A percentile compares a stretch with the other conserved stretches of the same genome.
These are phyloP conservation scores for Apis laboriosa DNA, from an alignment of 1,140 invertebrate species.

Conservation along the genomic window DNA sequence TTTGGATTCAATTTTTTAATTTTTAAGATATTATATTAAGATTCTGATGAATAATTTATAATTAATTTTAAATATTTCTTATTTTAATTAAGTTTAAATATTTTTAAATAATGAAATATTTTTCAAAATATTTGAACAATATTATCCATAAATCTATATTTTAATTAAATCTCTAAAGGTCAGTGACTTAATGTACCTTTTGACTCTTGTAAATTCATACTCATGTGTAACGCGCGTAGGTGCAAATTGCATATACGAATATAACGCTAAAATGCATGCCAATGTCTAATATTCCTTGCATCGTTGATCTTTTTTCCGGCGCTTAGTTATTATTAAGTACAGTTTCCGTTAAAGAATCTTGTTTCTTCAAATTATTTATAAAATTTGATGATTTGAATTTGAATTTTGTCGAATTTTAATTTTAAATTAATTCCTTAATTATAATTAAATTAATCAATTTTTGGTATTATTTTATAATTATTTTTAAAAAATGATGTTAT, in stretches of 20 bases:
- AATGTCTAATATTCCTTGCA: conserved; percentile 34
- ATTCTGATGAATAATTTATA: too few relatives aligned
- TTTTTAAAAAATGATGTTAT: too few relatives aligned
- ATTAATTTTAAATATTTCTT: too few relatives aligned
- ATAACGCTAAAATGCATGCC: conserved; percentile 27
- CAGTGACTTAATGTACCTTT: conserved; percentile 13
- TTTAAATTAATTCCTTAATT: too few relatives aligned
- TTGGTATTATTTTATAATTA: too few relatives aligned
- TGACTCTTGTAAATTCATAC: conserved; percentile 20
- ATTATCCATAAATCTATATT: too few relatives aligned
- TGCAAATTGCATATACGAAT: conserved; percentile 7
- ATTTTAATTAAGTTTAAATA: too few relatives aligned
- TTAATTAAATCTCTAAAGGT: background rate
- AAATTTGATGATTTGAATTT: background rate
- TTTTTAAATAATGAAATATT: too few relatives aligned
- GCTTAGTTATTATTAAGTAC: background rate
- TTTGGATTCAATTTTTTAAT: too few relatives aligned
- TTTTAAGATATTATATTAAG: too few relatives aligned
- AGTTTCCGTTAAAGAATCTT: background rate
- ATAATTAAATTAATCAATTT: too few relatives aligned
- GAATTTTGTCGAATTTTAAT: background rate
- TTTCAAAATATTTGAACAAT: too few relatives aligned
- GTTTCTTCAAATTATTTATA: background rate
- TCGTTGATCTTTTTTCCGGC: conserved; percentile 27
- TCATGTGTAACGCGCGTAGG: conserved; percentile 4